Base-by-base conservation (phyloP, 37 sponge, comb jelly and placozoan species). In the Ianthella basta region DNA sequence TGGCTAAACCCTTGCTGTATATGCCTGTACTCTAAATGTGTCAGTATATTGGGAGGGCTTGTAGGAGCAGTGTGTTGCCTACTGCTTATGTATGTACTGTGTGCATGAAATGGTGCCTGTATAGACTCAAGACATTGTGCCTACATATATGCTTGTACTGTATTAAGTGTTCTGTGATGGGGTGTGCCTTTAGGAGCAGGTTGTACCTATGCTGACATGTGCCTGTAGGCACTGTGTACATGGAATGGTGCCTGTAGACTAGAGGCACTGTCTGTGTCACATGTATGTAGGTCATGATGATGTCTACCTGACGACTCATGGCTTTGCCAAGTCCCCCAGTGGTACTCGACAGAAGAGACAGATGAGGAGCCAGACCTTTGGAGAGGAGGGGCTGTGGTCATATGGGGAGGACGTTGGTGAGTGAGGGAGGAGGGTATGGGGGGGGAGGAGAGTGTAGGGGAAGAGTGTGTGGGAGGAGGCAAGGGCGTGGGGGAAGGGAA, bases 331-430 rank as follows among this genome's bases (percentile, higher is more conserved):
- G 60, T 56, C 35, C 34, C 59, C 81, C 30, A 39, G 50, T 40
- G 24, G 67, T 5, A 37, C 65, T 20, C 36, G 44, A 1, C 38
- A 82, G 27, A 38, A 19, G 30, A 16, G 6, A 32, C 29, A 30
- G 70, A 32, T 13, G 70, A 75, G 78, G 40, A 40, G 25, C n/a
- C 32, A 23, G 25, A 6, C 44, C 16, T 75, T 50, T 53, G 78
- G 78, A 4, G 78, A 75, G n/a, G 66, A 82, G 53, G 34, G 61
- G 44, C 66, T 82, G 0, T 82, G 82, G 82, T 61, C 24, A 0
- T 82, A 63, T 2, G 82, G 82, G 13, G 66, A 63, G 25, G 33
- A 16, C 37, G 82, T 82, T 30, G 82, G 82, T 82, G 44, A 63
- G 81, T 72, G 32, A 14, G n/a, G n/a, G n/a, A n/a, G n/a, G n/a